These are phyloP conservation scores for Phylloscopus trochiloides DNA, from an alignment of 2,113 vertebrate species.

Conservation along the genomic window DNA sequence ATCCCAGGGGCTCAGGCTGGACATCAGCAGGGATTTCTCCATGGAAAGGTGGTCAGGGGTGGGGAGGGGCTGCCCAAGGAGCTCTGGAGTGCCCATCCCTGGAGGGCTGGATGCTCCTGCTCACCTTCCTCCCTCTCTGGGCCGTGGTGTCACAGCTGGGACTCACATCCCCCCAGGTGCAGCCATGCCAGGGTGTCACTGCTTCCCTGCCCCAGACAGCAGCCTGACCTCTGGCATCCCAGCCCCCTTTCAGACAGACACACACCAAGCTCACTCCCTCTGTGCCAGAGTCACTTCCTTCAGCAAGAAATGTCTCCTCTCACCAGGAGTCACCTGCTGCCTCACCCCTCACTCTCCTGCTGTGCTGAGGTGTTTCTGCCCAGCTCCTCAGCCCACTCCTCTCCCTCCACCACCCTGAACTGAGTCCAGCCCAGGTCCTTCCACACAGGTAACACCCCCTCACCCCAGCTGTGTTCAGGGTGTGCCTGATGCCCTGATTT, in stretches of 20 bases:
- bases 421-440: not conserved
- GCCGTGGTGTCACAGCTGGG: not conserved
- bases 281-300: not conserved
- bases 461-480: not conserved
- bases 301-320: not conserved
- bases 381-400: rapidly evolving
- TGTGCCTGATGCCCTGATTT: not conserved
- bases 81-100: not conserved
- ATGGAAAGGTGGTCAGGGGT: rapidly evolving
- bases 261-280: not conserved
- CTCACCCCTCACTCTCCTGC: rapidly evolving
- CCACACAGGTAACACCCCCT: rapidly evolving
- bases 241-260: not conserved
- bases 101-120: not conserved
- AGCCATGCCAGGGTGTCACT: not conserved
- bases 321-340: not conserved
- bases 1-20: not conserved
- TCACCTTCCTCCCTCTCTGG: not conserved
- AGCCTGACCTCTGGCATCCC: not conserved
- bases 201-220: not conserved
- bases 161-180: not conserved
- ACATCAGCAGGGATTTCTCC: not conserved
- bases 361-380: not conserved
- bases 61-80: not conserved
- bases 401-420: not conserved